phyloP scores from a whole-genome alignment of 2,797 vertebrate genomes.

The Megalops cyprinoides region DNA sequence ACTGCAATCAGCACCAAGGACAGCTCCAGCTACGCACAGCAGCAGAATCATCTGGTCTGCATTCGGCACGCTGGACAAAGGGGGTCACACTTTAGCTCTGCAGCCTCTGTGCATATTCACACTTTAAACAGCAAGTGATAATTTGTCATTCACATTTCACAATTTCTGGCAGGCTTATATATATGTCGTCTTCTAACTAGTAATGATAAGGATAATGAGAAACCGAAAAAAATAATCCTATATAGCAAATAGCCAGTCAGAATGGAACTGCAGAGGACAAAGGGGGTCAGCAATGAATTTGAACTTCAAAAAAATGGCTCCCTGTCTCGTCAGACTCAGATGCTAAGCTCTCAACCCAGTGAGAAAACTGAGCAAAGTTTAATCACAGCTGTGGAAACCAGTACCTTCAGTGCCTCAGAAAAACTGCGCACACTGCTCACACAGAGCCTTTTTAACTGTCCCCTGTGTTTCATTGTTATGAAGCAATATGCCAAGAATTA shows the following conservation, averaged over 20 bases:
- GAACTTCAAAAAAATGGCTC: background rate
- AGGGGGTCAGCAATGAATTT: background rate
- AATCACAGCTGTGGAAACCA: no score
- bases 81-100: background rate
- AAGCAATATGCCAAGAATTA: conserved; percentile 18
- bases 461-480: background rate
- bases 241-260: background rate
- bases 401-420: background rate
- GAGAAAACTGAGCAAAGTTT: background rate
- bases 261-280: background rate
- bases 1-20: background rate
- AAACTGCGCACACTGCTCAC: background rate
- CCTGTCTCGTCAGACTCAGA: background rate
- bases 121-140: background rate
- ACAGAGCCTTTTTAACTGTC: background rate
- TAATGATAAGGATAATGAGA: background rate
- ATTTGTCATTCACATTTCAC: background rate
- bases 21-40: background rate
- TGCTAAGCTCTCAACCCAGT: background rate
- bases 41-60: background rate
- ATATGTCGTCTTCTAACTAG: background rate
- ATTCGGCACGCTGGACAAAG: background rate
- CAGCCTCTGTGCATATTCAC: background rate
- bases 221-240: background rate
- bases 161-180: background rate